Base-by-base conservation (phyloP, 2,113 vertebrate species). In the Anolis carolinensis region DNA sequence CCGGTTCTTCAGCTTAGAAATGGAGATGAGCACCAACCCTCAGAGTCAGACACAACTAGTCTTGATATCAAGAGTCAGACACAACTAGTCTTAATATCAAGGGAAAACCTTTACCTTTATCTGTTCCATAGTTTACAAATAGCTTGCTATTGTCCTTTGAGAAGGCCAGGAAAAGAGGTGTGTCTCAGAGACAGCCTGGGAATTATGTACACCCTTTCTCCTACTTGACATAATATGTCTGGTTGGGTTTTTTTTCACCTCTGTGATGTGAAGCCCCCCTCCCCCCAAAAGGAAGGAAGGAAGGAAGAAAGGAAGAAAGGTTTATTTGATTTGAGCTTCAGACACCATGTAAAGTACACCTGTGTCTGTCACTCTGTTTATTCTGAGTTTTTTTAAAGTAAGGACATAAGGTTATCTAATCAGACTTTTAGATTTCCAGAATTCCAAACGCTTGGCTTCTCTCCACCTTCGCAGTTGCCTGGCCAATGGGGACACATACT, bases 361-460 rank as follows among this genome's bases (percentile, higher is more conserved):
- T 86, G 85, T 36, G 85, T 52, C 85, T 81, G 85, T 81, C 85
- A 81, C 70, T 86, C 85, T 86, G 79, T 81, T 81, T 86, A 79
- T 62, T 86, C 79, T 3, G 79, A 75, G 70, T 75, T 86, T 10
- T 23, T 14, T 48, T 20, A 65, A 25, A 30, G 39, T 68, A 71
- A 74, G 71, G 75, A 81, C 85, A 86, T 32, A 86, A 86, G 85
- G 79, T 86, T 86, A 86, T 86, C 79, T 81, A 74, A 81, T 86
- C 59, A 86, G 79, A 86, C 85, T 79, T 86, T 86, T 81, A 81
- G 79, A 81, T 71, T 75, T 67, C 39, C 39, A 25, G 80, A 86
- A 86, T 81, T 73, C 85, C 78, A 30, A 52, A 65, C n/a, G 55
- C 34, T 86, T 85, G 59, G 59, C 59, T 81, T 84, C 75, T 67